Base-by-base conservation (phyloP, 2,797 vertebrate genomes). In the Neopelma chrysocephalum region DNA sequence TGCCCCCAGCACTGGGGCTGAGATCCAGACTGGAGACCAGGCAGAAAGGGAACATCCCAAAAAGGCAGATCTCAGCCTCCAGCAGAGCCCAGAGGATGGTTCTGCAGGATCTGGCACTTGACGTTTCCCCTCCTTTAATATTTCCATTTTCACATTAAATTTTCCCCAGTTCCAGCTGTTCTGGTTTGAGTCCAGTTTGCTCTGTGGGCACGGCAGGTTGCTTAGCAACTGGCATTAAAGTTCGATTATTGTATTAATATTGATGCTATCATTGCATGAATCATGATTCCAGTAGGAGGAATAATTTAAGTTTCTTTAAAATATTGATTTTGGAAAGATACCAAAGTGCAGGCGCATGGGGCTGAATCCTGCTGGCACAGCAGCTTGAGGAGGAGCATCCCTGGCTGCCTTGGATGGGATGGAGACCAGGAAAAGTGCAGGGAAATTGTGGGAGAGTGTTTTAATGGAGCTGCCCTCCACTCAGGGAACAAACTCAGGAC, bases 221-320 rank as follows among this genome's bases (percentile, higher is more conserved):
- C 93, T 87, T 84, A 95, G 93, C 92, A 92, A 91, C 89, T 2
- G 10, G 13, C 91, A 90, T 94, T 90, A 82, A 93, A 91, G 68
- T 94, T 95, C 27, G 26, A 96, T 96, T 94, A 94, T 92, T 87
- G 84, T 70, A 78, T 94, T 93, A 95, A 95, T 92, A 94, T 93
- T 80, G 94, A 95, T 82, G 86, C 48, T 82, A 89, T 82, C 71
- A 48, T 56, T 64, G 60, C 65, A 79, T n/a, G 78, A 95, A 94
- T 90, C 81, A 29, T 23, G 40, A 40, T 47, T 87, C 75, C 53
- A 85, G 81, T 18, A 92, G 92, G 78, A 94, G 64, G 89, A 96
- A 96, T 94, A 77, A 82, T 82, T 86, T 87, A 38, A 43, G 50
- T 69, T 89, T 89, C 91, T 90, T 94, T 92, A 87, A 95, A 94